Evolutionary conservation across 2,797 vertebrate genomes (phyloP).

Genomic region (Choloepus didactylus): DNA sequence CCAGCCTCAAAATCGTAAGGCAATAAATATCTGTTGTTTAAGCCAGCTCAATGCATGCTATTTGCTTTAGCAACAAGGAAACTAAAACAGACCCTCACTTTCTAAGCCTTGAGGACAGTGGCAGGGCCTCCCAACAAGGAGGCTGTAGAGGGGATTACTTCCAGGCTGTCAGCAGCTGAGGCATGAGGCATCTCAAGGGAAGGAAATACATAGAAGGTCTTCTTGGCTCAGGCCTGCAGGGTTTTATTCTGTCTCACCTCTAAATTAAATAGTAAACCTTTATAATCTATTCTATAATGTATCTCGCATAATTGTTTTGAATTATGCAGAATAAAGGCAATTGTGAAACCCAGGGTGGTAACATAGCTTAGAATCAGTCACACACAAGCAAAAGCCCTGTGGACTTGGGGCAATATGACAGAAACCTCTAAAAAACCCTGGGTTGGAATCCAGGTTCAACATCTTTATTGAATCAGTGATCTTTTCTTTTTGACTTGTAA

Average conservation of each 20-base stretch:
- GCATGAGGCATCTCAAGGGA: not conserved
- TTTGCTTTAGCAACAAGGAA: too few relatives aligned
- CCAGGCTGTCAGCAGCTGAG: not conserved
- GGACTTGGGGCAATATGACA: not conserved
- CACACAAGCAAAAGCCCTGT: not conserved
- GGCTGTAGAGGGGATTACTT: not conserved
- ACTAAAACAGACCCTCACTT: not conserved
- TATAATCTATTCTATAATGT: not conserved
- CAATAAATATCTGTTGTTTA: too few relatives aligned
- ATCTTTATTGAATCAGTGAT: not conserved
- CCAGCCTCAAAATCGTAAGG: too few relatives aligned
- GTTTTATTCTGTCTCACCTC: not conserved
- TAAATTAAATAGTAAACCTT: not conserved
- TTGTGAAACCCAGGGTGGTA: not conserved
- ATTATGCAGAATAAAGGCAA: not conserved
- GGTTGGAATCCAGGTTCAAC: not conserved
- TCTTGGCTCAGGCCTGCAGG: not conserved
- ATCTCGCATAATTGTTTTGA: not conserved
- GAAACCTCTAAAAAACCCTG: not conserved
- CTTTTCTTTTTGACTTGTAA: not conserved
- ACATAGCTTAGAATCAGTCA: not conserved
- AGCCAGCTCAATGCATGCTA: too few relatives aligned
- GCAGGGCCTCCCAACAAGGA: not conserved
- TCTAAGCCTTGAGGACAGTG: not conserved
- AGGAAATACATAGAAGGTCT: not conserved